Evolutionary conservation across 2,888 invertebrate genomes (phyloP), one percentile per base, ranked within the genome.

Genomic region (Slavum lentiscoides): DNA sequence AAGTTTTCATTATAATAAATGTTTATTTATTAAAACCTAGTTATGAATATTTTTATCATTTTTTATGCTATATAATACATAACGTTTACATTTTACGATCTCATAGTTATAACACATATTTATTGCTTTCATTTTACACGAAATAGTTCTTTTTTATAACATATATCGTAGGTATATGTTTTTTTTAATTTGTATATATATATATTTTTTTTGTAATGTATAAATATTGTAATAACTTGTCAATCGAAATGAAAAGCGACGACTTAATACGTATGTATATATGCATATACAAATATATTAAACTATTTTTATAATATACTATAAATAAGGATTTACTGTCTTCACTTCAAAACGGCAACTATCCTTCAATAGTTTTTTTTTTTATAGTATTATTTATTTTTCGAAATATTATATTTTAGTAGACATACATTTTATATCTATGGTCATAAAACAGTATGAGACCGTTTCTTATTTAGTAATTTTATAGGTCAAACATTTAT

Each of bases 391-490:
- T n/a, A 62, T 61, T 53, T 62, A 30, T 62, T 58, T 58, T n/a
- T 21, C 55, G 13, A 37, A 53, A 58, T 53, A 8, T 19, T 62
- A 17, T 53, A 21, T 64, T 64, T 64, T 30, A 15, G 17, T 74
- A 58, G 37, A 13, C 39, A 39, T 39, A 8, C 8, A 39, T 39
- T 3, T 49, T 49, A 30, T 49, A 30, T 66, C 8, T 58, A n/a
- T n/a, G 8, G 59, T 61, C 68, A 43, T 76, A 76, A 76, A 76
- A 67, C 23, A 15, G 21, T 43, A 49, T 3, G 21, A 30, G 9
- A 15, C 58, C 19, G 59, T 76, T n/a, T 59, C 17, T 77, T 53
- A 21, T 70, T 69, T 70, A 61, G n/a, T 70, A 62, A 53, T 55
- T 21, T 53, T 9, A n/a, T 53, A 13, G 53, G 62, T 53, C 49